Base-by-base conservation (phyloP, 1,140 invertebrate species). In the Zaprionus kolodkinae region DNA sequence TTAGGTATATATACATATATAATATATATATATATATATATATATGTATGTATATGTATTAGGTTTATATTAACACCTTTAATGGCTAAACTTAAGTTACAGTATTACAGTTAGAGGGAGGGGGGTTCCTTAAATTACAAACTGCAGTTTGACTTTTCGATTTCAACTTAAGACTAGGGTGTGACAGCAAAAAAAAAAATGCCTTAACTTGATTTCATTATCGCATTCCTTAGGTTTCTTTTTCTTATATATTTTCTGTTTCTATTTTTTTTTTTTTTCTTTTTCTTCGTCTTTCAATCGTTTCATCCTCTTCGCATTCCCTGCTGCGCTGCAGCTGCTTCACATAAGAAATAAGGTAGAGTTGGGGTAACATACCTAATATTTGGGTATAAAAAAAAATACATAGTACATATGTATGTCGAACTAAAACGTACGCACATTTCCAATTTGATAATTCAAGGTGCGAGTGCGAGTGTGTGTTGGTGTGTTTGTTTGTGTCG, bases 81-180 rank as follows among this genome's bases (percentile, higher is more conserved):
- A 68, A 72, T 78, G 71, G 76, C 77, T 88, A 64, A 78, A 61
- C 72, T 87, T 86, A 87, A 27, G 25, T 77, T 74, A 79, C 17
- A 36, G 67, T 70, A 87, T 82, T 77, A 79, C 55, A 79, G 63
- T 64, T 66, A 82, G 72, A 9, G n/a, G n/a, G n/a, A 6, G 6
- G n/a, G n/a, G 40, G 40, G 66, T 52, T 61, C 68, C 54, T 70
- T 88, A 65, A 87, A 79, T 76, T 88, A 83, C 79, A 83, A 77
- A 78, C 79, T 73, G 76, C 45, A 78, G 48, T 69, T 76, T 69
- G 59, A 70, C 67, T 72, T 67, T 77, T 66, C 52, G 15, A 25
- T 33, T 55, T 59, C 55, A 61, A 76, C 60, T 71, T 59, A 75
- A 65, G 25, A 25, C 45, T 73, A 71, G 35, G 13, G 13, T 6